A percentile compares a stretch with the other conserved stretches of the same genome.
These are phyloP conservation scores for Oreochromis niloticus DNA, from an alignment of 2,113 vertebrate species.

Conservation along the genomic window DNA sequence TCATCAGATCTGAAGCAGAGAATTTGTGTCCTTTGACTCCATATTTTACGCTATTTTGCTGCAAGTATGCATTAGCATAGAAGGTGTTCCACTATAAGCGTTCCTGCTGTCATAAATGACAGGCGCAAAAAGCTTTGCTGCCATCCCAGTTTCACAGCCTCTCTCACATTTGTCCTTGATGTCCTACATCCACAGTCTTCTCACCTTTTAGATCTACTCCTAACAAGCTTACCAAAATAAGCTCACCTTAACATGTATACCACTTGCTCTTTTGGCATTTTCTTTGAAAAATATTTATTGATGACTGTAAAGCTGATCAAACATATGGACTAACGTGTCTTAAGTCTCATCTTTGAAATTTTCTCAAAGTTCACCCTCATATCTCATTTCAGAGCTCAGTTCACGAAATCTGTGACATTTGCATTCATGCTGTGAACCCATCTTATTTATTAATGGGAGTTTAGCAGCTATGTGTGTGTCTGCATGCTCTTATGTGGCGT, in stretches of 20 bases:
- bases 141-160: not conserved
- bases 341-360: not conserved
- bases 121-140: not conserved
- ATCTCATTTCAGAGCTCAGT: constrained; percentile 9
- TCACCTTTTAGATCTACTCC: not conserved
- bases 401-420: constrained; percentile 28
- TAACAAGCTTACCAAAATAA: not conserved
- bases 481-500: not conserved
- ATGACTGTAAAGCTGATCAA: not conserved
- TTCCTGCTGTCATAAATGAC: constrained; percentile 20
- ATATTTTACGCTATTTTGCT: not conserved
- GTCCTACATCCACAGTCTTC: not conserved
- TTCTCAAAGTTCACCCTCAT: not conserved
- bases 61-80: constrained; percentile 8
- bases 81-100: not conserved
- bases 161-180: not conserved
- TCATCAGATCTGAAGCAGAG: not conserved
- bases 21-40: constrained; percentile 5
- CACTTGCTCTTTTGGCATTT: not conserved
- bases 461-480: not conserved
- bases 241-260: not conserved
- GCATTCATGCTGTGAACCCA: constrained; percentile 38
- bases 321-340: not conserved
- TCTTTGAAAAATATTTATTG: not conserved
- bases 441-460: constrained; percentile 66